These are phyloP conservation scores for Heliothis virescens DNA, from an alignment of 1,140 invertebrate genomes.

Conservation along the genomic window DNA sequence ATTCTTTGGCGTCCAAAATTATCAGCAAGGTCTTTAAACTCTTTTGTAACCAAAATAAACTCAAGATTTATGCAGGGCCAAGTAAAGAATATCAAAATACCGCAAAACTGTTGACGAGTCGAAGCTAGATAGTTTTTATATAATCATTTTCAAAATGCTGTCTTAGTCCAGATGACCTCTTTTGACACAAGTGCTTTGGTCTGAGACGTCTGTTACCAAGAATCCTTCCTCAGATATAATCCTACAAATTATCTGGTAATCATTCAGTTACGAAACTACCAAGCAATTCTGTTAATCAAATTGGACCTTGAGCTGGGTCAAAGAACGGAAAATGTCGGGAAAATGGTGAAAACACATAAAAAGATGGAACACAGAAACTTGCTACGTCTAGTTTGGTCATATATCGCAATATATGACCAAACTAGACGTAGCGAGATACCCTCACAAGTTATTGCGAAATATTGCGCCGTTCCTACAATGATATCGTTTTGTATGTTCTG, in stretches of 20 bases:
- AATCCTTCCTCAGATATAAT: too few relatives aligned
- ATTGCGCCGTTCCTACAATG: neutral
- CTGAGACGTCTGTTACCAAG: too few relatives aligned
- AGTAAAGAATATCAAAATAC: neutral
- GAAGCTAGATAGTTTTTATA: too few relatives aligned
- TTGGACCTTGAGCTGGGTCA: neutral
- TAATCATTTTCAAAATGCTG: too few relatives aligned
- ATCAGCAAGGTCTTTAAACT: conserved; percentile 20
- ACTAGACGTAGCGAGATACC: too few relatives aligned
- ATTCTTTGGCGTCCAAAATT: conserved; percentile 19
- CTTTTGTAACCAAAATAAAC: conserved; percentile 5
- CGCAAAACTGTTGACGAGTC: too few relatives aligned
- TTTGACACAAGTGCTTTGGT: too few relatives aligned
- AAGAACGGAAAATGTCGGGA: conserved; percentile 1
- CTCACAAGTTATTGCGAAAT: conserved; percentile 21
- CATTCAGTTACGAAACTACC: too few relatives aligned
- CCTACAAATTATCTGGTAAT: too few relatives aligned
- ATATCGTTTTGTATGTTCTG: neutral
- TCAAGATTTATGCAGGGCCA: neutral
- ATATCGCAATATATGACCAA: too few relatives aligned
- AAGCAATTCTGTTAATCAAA: neutral
- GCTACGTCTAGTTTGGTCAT: neutral
- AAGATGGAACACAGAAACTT: conserved; percentile 8
- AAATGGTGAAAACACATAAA: conserved; percentile 15
- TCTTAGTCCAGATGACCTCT: too few relatives aligned